A percentile compares a stretch with the other conserved stretches of the same genome.
phyloP scores from a whole-genome alignment of 2,113 vertebrate species.

The Microtus richardsoni region DNA sequence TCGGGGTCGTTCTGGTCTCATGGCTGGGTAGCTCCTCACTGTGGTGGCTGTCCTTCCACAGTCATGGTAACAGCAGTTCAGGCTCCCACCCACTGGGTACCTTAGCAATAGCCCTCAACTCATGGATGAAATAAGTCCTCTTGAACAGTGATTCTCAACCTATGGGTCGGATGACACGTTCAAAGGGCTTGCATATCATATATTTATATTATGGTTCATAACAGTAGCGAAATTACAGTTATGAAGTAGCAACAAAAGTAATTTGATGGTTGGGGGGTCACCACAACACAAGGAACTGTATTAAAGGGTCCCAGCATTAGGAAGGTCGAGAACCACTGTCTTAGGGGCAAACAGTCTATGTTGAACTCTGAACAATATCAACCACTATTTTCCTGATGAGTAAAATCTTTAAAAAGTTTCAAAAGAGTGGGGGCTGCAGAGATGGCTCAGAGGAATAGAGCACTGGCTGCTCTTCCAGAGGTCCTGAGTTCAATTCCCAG shows the following conservation, averaged over 20 bases:
- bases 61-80: not conserved
- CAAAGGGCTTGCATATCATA: not conserved
- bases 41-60: not conserved
- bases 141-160: not conserved
- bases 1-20: not conserved
- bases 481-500: too few species aligned
- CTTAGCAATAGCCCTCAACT: not conserved
- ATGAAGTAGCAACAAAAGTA: not conserved
- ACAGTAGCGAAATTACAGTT: not conserved
- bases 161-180: not conserved
- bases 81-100: too few species aligned
- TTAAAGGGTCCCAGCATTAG: not conserved
- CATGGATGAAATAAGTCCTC: not conserved
- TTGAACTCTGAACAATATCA: not conserved
- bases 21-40: not conserved
- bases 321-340: not conserved
- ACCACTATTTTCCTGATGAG: not conserved
- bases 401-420: not conserved
- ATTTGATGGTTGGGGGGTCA: not conserved
- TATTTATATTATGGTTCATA: not conserved
- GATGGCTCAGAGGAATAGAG: too few species aligned
- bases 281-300: not conserved
- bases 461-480: too few species aligned
- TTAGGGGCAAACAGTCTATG: not conserved
- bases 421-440: too few species aligned